A percentile compares a stretch with the other conserved stretches of the same genome.
Evolutionary conservation across 2,888 invertebrate genomes (phyloP).

Genomic region (Drosophila phalerata): DNA sequence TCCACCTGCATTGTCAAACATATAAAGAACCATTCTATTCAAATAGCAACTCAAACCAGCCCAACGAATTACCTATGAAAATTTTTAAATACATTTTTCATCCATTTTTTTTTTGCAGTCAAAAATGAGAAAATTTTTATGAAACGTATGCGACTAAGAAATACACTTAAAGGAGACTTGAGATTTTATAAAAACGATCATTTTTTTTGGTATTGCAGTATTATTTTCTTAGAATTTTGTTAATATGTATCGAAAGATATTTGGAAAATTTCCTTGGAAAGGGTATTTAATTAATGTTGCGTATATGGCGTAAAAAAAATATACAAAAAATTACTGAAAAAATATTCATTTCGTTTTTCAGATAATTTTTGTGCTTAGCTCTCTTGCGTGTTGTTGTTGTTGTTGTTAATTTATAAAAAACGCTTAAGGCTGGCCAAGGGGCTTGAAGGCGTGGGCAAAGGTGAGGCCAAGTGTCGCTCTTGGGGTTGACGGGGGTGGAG

Average conservation of each 20-base stretch:
- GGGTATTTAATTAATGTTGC: slow-evolving; percentile 2
- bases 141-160: neutral
- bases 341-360: slow-evolving; percentile 72
- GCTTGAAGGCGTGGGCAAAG: slow-evolving; percentile 56
- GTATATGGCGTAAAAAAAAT: neutral
- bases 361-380: slow-evolving; percentile 52
- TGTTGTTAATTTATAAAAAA: slow-evolving; percentile 71
- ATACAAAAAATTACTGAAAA: slow-evolving; percentile 56
- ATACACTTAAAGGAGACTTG: slow-evolving; percentile 17
- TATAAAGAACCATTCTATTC: slow-evolving; percentile 6
- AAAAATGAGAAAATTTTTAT: neutral
- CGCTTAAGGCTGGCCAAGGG: slow-evolving; percentile 65
- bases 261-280: neutral
- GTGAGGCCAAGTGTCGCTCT: slow-evolving; percentile 73
- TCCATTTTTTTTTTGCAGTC: slow-evolving; percentile 17
- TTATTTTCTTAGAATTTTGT: neutral
- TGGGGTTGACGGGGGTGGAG: slow-evolving; percentile 4
- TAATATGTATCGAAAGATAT: neutral
- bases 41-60: slow-evolving; percentile 19
- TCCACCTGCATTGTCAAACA: slow-evolving; percentile 19
- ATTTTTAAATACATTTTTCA: slow-evolving; percentile 41
- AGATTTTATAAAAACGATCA: no score
- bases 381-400: slow-evolving; percentile 34
- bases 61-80: slow-evolving; percentile 42
- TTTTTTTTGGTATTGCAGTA: neutral